phyloP scores from a whole-genome alignment of 1,140 invertebrate genomes.

The Coenobita brevimanus region DNA sequence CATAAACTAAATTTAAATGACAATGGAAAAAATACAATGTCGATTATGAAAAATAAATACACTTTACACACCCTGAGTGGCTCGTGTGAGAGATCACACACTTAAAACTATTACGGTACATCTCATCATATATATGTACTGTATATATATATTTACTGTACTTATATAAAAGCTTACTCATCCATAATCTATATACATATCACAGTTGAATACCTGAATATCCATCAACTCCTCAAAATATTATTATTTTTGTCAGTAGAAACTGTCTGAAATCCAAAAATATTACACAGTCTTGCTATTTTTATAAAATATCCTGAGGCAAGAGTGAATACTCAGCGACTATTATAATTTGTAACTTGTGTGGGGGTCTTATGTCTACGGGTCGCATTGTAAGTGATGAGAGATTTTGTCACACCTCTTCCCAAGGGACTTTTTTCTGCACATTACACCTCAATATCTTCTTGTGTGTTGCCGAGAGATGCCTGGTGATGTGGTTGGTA shows the following conservation, averaged over 20 bases:
- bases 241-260: neutral
- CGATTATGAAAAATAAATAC: constrained; percentile 35
- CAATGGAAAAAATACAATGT: constrained; percentile 3
- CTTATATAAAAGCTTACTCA: neutral
- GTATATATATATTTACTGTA: constrained; percentile 13
- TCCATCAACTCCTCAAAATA: constrained; percentile 20
- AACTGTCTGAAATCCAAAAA: neutral
- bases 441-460: too few relatives aligned
- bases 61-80: constrained; percentile 43
- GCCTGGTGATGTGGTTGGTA: too few relatives aligned
- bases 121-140: constrained; percentile 18
- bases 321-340: constrained; percentile 19
- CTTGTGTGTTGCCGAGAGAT: too few relatives aligned
- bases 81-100: constrained; percentile 29
- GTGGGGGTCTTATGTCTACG: neutral
- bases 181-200: constrained; percentile 19
- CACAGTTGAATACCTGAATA: constrained; percentile 57
- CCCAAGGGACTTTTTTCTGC: too few relatives aligned
- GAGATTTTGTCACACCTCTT: neutral
- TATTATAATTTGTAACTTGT: neutral
- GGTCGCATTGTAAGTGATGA: too few relatives aligned
- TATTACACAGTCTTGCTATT: neutral
- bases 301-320: constrained; percentile 23
- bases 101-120: constrained; percentile 15
- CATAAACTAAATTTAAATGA: neutral